These are phyloP conservation scores for Amazona vittata DNA, from an alignment of 2,113 vertebrate species.

Conservation along the genomic window DNA sequence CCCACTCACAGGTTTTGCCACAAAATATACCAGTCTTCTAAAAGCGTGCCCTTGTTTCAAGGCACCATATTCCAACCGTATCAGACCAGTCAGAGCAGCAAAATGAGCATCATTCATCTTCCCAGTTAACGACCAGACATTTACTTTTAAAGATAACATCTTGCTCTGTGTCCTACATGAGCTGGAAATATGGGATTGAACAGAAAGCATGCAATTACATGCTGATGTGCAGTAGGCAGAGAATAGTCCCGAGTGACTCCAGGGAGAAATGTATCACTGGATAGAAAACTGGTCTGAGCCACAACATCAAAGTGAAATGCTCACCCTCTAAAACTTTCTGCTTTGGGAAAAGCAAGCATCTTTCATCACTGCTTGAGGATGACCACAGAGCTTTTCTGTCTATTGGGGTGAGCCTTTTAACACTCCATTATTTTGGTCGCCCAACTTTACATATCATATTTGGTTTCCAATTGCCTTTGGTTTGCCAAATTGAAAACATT, in stretches of 20 bases:
- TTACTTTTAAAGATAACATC: conserved; percentile 9
- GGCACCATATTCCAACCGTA: not conserved
- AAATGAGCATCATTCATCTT: not conserved
- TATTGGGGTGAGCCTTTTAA: not conserved
- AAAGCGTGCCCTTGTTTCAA: not conserved
- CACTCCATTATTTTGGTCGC: not conserved
- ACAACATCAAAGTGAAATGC: not conserved
- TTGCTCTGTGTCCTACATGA: not conserved
- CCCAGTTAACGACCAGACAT: not conserved
- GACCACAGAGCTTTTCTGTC: not conserved
- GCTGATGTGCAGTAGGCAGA: not conserved
- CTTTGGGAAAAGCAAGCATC: not conserved
- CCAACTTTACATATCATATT: not conserved
- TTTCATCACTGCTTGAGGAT: not conserved
- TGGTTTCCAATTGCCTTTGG: not conserved
- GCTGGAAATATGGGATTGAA: not conserved
- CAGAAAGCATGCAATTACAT: not conserved
- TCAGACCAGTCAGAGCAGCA: not conserved
- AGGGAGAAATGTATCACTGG: not conserved
- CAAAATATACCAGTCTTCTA: not conserved
- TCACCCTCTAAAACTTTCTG: not conserved
- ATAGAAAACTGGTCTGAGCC: not conserved
- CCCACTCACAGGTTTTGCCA: not conserved
- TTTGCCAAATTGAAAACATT: not conserved
- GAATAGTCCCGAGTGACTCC: not conserved